These are phyloP conservation scores for Hypocryptadius cinnamomeus DNA, from an alignment of 2,113 vertebrate genomes.

Conservation along the genomic window DNA sequence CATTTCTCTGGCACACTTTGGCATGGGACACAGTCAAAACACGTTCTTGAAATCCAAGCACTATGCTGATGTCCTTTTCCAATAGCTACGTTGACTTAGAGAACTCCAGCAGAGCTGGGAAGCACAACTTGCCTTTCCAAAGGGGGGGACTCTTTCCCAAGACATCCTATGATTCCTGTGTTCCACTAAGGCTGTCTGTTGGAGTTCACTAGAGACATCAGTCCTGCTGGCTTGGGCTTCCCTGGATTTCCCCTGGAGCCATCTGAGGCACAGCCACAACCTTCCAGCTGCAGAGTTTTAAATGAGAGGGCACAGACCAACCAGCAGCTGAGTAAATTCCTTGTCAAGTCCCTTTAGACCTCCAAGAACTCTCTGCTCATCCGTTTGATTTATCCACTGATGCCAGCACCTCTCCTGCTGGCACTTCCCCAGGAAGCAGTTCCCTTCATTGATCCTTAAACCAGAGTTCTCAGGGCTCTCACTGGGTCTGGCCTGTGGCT, in stretches of 20 bases:
- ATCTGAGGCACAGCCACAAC: background rate
- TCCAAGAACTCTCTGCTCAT: background rate
- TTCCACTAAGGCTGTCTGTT: background rate
- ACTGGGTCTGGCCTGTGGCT: too few relatives aligned
- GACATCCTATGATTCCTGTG: background rate
- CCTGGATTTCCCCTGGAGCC: background rate
- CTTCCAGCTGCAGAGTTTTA: background rate
- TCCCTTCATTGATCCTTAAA: background rate
- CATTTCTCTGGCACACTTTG: background rate
- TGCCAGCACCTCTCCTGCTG: background rate
- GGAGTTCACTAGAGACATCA: background rate
- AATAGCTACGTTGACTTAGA: rapidly evolving
- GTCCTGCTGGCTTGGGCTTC: background rate
- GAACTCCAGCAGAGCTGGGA: background rate
- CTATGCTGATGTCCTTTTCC: background rate
- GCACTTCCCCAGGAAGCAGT: background rate
- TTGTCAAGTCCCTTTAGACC: background rate
- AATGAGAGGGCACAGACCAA: background rate
- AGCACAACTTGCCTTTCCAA: background rate
- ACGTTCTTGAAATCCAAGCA: background rate
- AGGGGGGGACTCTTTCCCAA: background rate
- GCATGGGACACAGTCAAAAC: background rate
- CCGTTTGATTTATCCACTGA: background rate
- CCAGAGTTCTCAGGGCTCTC: background rate
- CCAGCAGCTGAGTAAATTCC: background rate